Conservation (phyloP, 2,113 vertebrate species). For the Calyptommatus sinebrachiatus region DNA sequence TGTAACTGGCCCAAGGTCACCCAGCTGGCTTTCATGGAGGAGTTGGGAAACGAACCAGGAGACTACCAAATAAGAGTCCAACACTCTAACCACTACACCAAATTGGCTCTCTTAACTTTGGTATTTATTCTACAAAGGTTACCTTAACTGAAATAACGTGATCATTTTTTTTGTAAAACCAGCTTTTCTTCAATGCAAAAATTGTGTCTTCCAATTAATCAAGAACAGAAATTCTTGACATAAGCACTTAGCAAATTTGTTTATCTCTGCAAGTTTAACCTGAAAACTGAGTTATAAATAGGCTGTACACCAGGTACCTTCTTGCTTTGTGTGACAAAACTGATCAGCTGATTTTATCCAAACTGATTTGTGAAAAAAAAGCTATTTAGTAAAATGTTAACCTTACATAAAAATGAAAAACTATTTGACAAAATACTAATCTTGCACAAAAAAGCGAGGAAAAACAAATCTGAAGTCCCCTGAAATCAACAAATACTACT, state of each 20-base stretch:
- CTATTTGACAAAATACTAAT: too few species aligned
- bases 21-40: too few species aligned
- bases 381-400: not conserved
- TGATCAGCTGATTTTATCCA: slow-evolving; percentile 3
- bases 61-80: too few species aligned
- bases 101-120: too few species aligned
- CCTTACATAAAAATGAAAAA: too few species aligned
- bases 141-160: not conserved
- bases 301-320: not conserved
- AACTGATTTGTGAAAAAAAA: not conserved
- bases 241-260: not conserved
- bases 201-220: not conserved
- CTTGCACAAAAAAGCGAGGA: too few species aligned
- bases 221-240: not conserved
- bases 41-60: too few species aligned
- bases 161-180: fast-evolving
- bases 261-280: not conserved
- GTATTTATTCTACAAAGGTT: not conserved
- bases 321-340: not conserved
- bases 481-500: not conserved
- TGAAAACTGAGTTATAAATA: not conserved
- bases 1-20: too few species aligned
- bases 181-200: not conserved
- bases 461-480: too few species aligned
- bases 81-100: too few species aligned